Evolutionary conservation across 2,113 vertebrate species (phyloP).

Genomic region (Condylura cristata): DNA sequence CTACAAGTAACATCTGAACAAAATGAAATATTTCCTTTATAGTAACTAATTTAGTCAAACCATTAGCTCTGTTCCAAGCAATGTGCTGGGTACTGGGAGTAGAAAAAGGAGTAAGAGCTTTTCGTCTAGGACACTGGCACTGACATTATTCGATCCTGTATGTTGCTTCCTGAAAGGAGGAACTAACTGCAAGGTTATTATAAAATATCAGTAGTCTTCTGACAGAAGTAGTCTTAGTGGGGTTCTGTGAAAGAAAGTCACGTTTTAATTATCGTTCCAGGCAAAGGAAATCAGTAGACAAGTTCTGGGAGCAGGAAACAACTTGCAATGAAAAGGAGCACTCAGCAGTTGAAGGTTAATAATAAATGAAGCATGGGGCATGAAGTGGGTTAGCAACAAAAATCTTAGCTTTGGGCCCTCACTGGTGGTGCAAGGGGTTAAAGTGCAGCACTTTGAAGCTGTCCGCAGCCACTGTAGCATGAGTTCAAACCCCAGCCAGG

Average conservation of each 20-base stretch:
- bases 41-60: not conserved
- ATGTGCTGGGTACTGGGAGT: not conserved
- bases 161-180: not conserved
- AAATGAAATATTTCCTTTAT: not conserved
- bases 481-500: too few species aligned
- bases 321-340: not conserved
- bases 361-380: constrained; percentile 41
- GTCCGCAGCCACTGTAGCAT: too few species aligned
- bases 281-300: constrained; percentile 31
- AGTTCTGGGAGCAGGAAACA: constrained; percentile 18
- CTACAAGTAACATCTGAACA: not conserved
- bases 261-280: constrained; percentile 34
- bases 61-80: not conserved
- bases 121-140: not conserved
- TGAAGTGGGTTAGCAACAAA: constrained; percentile 31
- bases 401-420: constrained; percentile 5
- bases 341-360: constrained; percentile 54
- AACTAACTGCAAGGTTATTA: not conserved
- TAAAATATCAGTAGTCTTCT: not conserved
- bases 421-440: too few species aligned
- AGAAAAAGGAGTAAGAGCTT: not conserved
- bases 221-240: not conserved
- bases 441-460: too few species aligned
- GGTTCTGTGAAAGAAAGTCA: constrained; percentile 26
- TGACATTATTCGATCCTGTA: not conserved